Percentiles rank a stretch among this genome's conserved stretches.
Conservation (phyloP, 23 tunicate genomes). For the Oikopleura albicans region DNA sequence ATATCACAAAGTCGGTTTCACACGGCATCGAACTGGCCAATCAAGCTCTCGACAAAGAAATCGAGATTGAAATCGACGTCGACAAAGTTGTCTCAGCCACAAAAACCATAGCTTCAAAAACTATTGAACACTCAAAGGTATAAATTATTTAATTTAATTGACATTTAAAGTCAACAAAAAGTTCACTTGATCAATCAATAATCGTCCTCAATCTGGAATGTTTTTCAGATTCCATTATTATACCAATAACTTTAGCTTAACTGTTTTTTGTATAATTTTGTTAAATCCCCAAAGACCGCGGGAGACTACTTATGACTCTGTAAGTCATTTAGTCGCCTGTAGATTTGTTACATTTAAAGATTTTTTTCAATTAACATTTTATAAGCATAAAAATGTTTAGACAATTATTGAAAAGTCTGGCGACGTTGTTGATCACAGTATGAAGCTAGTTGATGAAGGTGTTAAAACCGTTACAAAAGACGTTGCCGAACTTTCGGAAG, state of each 20-base stretch:
- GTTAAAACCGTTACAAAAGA: neutral
- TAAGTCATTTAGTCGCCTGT: too few species aligned
- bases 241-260: neutral
- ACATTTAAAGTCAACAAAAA: too few species aligned
- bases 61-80: neutral
- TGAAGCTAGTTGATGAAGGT: too few species aligned
- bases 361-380: too few species aligned
- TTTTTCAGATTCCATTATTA: too few species aligned
- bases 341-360: too few species aligned
- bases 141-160: neutral
- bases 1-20: neutral
- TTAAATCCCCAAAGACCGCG: neutral
- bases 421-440: too few species aligned
- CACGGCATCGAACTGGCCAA: neutral
- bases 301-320: too few species aligned
- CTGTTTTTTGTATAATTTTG: neutral
- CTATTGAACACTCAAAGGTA: neutral
- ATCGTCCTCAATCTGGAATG: too few species aligned
- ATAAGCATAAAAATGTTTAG: too few species aligned
- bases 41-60: neutral
- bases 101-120: neutral
- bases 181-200: too few species aligned
- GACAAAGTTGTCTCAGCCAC: neutral
- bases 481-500: neutral
- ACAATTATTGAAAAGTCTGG: too few species aligned